phyloP scores from a whole-genome alignment of 2,797 vertebrate species.

The Mus minutoides region DNA sequence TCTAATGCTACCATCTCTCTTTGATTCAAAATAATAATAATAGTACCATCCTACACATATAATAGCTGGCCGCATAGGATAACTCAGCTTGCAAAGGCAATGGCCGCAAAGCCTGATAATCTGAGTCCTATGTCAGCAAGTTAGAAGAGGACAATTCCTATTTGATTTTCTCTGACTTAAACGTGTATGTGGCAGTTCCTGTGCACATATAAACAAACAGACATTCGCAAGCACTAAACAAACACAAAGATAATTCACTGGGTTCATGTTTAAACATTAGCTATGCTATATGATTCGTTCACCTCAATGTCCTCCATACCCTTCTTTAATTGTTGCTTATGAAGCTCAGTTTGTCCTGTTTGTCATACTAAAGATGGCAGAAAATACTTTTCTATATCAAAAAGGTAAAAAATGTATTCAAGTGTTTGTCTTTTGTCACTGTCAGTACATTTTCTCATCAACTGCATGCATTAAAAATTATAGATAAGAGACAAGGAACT shows the following conservation, averaged over 20 bases:
- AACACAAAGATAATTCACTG: not conserved
- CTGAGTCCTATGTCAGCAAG: not conserved
- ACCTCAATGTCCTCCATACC: not conserved
- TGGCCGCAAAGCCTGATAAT: not conserved
- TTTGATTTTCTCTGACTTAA: too few species aligned
- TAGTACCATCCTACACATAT: not conserved
- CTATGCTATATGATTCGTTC: not conserved
- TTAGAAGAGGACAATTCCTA: not conserved
- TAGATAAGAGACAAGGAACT: not conserved
- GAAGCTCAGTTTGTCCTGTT: not conserved
- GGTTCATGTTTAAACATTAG: not conserved
- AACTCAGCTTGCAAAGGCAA: not conserved
- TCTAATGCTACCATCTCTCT: not conserved
- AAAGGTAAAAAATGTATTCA: not conserved
- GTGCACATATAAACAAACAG: too few species aligned
- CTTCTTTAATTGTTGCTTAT: not conserved
- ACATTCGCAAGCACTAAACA: not conserved
- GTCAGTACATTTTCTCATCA: not conserved
- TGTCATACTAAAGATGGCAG: not conserved
- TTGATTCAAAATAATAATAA: not conserved
- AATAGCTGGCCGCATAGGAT: not conserved
- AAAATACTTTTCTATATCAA: not conserved
- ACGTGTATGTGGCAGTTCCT: not conserved
- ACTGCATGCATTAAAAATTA: not conserved
- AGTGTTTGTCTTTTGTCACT: not conserved